These are phyloP conservation scores for Drosophila pachea DNA, from an alignment of 1,140 invertebrate species.

Conservation along the genomic window DNA sequence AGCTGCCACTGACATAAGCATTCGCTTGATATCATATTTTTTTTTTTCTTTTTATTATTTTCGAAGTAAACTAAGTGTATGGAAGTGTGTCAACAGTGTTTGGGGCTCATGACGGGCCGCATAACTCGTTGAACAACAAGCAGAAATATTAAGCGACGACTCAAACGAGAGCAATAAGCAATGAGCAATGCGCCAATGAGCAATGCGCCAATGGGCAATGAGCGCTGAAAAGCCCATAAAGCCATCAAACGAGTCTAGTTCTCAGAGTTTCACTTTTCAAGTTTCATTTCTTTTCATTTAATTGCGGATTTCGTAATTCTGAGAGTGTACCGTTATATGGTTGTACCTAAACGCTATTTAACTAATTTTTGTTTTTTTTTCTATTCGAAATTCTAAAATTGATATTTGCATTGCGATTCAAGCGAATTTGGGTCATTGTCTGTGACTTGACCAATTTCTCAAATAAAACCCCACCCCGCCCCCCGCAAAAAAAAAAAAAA, in stretches of 20 bases:
- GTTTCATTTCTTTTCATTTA: not conserved
- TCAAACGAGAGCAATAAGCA: conserved; percentile 63
- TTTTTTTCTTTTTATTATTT: conserved; percentile 21
- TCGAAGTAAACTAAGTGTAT: conserved; percentile 52
- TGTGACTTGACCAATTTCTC: conserved; percentile 49
- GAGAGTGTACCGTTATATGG: no score
- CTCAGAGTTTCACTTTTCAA: conserved; percentile 66
- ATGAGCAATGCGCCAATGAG: conserved; percentile 21
- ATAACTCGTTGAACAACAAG: conserved; percentile 37
- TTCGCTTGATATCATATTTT: conserved; percentile 11
- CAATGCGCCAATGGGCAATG: conserved; percentile 34
- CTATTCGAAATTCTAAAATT: conserved; percentile 4
- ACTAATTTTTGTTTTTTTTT: not conserved
- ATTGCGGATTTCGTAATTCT: no score
- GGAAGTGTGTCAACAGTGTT: conserved; percentile 64
- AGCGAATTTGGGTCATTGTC: conserved; percentile 62
- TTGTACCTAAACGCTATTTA: not conserved
- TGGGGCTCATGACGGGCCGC: conserved; percentile 42
- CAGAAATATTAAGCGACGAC: conserved; percentile 25
- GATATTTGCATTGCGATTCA: conserved; percentile 36
- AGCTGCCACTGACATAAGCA: conserved; percentile 29
- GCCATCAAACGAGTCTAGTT: conserved; percentile 48
- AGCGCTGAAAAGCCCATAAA: conserved; percentile 31
- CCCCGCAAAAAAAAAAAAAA: conserved; percentile 21
- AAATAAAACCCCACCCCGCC: not conserved